These are phyloP conservation scores for Philotrypesis tridentata DNA, from an alignment of 1,140 invertebrate species.

Conservation along the genomic window DNA sequence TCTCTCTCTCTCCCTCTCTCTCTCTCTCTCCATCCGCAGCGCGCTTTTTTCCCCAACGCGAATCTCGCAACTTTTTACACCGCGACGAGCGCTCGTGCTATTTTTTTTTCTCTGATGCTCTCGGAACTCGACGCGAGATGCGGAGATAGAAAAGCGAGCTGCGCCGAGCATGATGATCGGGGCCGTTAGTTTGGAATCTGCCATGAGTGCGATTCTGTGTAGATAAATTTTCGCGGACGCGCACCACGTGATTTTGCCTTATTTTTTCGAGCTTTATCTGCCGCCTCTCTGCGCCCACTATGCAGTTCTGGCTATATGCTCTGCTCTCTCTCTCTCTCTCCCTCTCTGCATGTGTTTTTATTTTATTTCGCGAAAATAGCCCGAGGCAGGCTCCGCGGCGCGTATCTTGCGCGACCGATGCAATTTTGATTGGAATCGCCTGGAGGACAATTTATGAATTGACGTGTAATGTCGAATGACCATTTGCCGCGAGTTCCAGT, in stretches of 20 bases:
- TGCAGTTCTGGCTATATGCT: too few relatives aligned
- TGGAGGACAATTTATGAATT: constrained; percentile 38
- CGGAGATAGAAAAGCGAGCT: constrained; percentile 22
- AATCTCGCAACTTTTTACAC: constrained; percentile 23
- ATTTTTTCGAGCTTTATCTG: constrained; percentile 12
- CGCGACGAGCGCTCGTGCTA: constrained; percentile 44
- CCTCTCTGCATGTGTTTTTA: background rate
- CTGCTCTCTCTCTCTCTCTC: background rate
- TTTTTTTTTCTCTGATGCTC: background rate
- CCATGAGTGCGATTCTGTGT: constrained; percentile 23
- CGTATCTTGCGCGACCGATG: background rate
- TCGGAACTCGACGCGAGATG: constrained; percentile 27
- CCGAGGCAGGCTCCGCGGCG: background rate
- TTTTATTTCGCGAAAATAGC: constrained; percentile 9
- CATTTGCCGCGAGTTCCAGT: background rate
- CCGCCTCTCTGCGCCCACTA: background rate
- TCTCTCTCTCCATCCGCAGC: too few relatives aligned
- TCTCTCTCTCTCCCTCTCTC: too few relatives aligned
- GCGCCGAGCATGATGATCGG: constrained; percentile 18
- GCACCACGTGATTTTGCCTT: background rate
- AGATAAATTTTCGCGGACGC: constrained; percentile 18
- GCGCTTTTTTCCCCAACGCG: constrained; percentile 14
- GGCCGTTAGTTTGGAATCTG: constrained; percentile 27
- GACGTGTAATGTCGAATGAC: background rate
- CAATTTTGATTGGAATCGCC: constrained; percentile 32